Evolutionary conservation across 2,113 vertebrate genomes (phyloP).

Genomic region (Ia io): DNA sequence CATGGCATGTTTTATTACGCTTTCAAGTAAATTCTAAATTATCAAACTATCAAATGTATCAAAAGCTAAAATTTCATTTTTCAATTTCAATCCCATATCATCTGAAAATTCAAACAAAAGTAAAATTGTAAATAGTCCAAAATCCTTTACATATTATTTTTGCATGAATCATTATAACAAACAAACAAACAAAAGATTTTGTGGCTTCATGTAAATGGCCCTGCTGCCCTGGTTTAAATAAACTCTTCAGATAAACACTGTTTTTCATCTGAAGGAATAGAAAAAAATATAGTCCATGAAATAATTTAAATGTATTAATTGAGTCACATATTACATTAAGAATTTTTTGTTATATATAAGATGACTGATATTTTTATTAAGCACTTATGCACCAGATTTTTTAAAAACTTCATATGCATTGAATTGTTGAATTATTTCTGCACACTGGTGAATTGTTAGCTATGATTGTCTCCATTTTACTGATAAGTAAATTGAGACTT

Average conservation of each 20-base stretch:
- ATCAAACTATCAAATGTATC: not conserved
- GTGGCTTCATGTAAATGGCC: not conserved
- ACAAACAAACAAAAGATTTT: not conserved
- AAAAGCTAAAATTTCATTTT: not conserved
- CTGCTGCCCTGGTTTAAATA: not conserved
- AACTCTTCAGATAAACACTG: not conserved
- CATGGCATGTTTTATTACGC: not conserved
- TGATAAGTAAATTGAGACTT: not conserved
- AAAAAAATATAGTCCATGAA: not conserved
- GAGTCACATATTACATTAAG: not conserved
- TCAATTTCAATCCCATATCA: not conserved
- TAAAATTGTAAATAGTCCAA: not conserved
- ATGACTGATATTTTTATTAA: not conserved
- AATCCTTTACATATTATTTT: not conserved
- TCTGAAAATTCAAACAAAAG: not conserved
- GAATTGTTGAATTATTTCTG: not conserved
- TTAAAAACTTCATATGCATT: not conserved
- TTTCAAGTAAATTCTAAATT: not conserved
- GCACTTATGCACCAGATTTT: not conserved
- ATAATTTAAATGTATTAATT: not conserved
- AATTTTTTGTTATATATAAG: not conserved
- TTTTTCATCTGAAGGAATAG: not conserved
- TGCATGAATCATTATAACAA: not conserved
- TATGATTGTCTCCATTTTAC: not conserved
- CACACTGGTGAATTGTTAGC: not conserved